A percentile compares a stretch with the other conserved stretches of the same genome.
Evolutionary conservation across 2,797 vertebrate species (phyloP).

Genomic region (Balearica regulorum): DNA sequence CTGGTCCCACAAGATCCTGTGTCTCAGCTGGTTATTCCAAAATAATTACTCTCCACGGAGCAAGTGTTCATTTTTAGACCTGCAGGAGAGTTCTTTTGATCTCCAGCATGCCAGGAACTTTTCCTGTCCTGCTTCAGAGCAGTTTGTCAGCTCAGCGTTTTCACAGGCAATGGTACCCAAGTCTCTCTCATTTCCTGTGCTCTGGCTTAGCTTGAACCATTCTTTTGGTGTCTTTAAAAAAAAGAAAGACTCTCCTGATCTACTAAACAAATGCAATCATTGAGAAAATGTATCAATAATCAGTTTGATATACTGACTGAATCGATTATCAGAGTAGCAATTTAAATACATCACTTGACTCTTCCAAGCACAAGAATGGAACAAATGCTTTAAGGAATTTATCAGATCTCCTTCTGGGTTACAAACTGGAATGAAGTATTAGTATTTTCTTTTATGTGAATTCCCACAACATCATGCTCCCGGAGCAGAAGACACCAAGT

Average conservation of each 20-base stretch:
- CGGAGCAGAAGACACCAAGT: neutral
- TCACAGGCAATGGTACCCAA: neutral
- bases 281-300: neutral
- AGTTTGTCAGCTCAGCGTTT: neutral
- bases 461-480: neutral
- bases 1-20: neutral
- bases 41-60: slow-evolving; percentile 45
- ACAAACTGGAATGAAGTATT: neutral
- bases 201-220: neutral
- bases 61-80: slow-evolving; percentile 28
- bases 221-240: neutral
- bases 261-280: neutral
- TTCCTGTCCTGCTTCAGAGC: slow-evolving; percentile 1
- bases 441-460: neutral
- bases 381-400: neutral
- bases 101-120: neutral
- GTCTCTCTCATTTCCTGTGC: neutral
- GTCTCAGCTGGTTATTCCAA: slow-evolving; percentile 32
- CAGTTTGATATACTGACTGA: neutral
- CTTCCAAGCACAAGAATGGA: neutral
- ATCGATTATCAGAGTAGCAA: neutral
- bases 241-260: neutral
- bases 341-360: neutral
- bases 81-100: slow-evolving; percentile 40
- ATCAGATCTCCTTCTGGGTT: neutral